phyloP scores from a whole-genome alignment of 2,113 vertebrate genomes.

The Drymodes brunneopygia region DNA sequence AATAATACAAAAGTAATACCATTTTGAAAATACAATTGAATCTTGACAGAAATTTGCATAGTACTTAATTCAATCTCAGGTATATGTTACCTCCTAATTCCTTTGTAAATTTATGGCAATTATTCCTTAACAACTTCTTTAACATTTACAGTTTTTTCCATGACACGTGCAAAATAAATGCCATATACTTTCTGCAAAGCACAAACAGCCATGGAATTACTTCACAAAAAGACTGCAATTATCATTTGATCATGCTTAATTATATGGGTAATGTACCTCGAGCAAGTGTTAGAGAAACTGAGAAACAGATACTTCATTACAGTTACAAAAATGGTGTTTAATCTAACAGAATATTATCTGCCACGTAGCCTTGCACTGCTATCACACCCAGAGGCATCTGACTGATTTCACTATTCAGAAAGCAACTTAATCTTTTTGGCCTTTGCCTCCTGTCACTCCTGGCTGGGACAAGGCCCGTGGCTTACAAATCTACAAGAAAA shows the following conservation, averaged over 20 bases:
- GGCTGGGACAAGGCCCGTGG: not conserved
- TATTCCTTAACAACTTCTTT: conserved; percentile 36
- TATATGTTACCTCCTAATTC: not conserved
- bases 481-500: not conserved
- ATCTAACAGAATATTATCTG: not conserved
- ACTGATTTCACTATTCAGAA: not conserved
- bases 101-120: conserved; percentile 21
- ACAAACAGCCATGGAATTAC: conserved; percentile 52
- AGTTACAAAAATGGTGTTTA: not conserved
- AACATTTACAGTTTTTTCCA: conserved; percentile 7
- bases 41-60: not conserved
- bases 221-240: conserved; percentile 49
- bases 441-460: not conserved
- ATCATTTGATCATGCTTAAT: conserved; percentile 64
- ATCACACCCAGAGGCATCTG: not conserved
- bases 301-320: not conserved
- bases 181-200: not conserved
- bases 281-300: conserved; percentile 52
- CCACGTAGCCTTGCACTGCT: not conserved
- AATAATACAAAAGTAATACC: not conserved
- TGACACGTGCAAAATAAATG: conserved; percentile 43
- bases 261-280: conserved; percentile 58
- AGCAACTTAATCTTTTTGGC: not conserved
- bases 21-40: not conserved
- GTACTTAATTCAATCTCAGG: not conserved